Conservation (phyloP, 2,888 invertebrate genomes). For the Epicampocera succincta region DNA sequence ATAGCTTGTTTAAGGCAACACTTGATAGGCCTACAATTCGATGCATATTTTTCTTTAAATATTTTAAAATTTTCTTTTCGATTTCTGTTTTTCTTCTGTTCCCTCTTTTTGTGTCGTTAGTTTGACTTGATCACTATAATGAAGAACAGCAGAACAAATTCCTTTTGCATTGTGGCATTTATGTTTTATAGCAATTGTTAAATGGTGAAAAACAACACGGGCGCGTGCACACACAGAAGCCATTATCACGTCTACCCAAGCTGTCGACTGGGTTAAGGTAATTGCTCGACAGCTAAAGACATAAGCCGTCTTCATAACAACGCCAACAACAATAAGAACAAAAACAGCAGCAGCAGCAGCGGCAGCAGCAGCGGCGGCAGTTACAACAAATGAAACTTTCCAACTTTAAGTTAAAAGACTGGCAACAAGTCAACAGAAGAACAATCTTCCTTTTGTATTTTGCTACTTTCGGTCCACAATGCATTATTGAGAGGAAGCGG, state of each 20-base stretch:
- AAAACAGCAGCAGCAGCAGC: background rate
- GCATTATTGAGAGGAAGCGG: conserved; percentile 70
- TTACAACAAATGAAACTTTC: conserved; percentile 29
- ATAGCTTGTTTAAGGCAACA: conserved; percentile 39
- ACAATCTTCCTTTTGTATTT: conserved; percentile 49
- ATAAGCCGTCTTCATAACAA: conserved; percentile 61
- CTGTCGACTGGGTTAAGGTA: conserved; percentile 70
- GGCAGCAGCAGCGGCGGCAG: too few species aligned
- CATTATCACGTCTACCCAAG: conserved; percentile 71
- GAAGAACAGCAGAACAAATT: conserved; percentile 47
- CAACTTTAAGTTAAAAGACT: conserved; percentile 35
- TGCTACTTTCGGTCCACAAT: conserved; percentile 7
- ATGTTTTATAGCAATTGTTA: conserved; percentile 59
- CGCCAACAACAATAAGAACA: conserved; percentile 13
- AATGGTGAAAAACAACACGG: conserved; percentile 53
- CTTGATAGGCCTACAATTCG: conserved; percentile 49
- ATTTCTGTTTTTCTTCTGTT: background rate
- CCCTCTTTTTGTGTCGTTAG: background rate
- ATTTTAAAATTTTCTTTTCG: background rate
- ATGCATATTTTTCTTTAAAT: conserved; percentile 18
- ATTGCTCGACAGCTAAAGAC: conserved; percentile 68
- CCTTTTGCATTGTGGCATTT: conserved; percentile 63
- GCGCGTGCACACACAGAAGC: conserved; percentile 70
- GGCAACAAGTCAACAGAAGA: conserved; percentile 40
- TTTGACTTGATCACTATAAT: conserved; percentile 26